Evolutionary conservation across 2,888 invertebrate genomes (phyloP).

Genomic region (Parelbella ahira): DNA sequence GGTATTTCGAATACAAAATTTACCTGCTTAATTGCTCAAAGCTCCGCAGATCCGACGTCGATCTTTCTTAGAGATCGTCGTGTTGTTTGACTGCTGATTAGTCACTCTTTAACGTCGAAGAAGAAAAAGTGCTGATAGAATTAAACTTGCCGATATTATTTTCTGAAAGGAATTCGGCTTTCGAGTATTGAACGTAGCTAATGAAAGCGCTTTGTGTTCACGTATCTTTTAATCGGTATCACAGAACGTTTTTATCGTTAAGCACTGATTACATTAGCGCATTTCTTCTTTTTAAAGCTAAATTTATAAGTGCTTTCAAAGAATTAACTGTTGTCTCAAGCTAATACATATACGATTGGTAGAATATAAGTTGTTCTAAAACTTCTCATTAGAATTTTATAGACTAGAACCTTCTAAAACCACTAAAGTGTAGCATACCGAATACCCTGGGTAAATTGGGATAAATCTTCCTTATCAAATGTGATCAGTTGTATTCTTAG

Average conservation of each 20-base stretch:
- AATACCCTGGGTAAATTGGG: too few relatives aligned
- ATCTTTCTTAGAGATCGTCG: conserved; percentile 22
- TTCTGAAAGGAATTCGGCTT: conserved; percentile 7
- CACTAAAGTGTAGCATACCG: too few relatives aligned
- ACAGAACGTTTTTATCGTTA: neutral
- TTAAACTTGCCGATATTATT: conserved; percentile 18
- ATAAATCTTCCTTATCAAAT: too few relatives aligned
- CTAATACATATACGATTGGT: too few relatives aligned
- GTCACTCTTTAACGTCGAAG: conserved; percentile 17
- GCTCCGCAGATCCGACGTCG: conserved; percentile 12
- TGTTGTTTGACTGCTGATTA: conserved; percentile 25
- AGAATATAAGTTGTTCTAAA: too few relatives aligned
- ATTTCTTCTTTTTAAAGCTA: too few relatives aligned
- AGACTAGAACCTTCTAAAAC: too few relatives aligned
- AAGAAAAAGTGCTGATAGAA: conserved; percentile 20
- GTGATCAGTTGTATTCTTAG: too few relatives aligned
- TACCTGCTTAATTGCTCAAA: conserved; percentile 25
- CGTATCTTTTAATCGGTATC: neutral
- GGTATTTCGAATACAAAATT: conserved; percentile 28
- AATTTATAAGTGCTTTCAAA: too few relatives aligned
- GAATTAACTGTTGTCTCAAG: too few relatives aligned
- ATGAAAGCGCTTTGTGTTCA: neutral
- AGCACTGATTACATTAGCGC: too few relatives aligned
- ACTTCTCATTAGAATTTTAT: too few relatives aligned
- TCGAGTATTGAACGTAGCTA: conserved; percentile 1